These are phyloP conservation scores for Cherax destructor DNA, from an alignment of 1,140 invertebrate species.

Conservation along the genomic window DNA sequence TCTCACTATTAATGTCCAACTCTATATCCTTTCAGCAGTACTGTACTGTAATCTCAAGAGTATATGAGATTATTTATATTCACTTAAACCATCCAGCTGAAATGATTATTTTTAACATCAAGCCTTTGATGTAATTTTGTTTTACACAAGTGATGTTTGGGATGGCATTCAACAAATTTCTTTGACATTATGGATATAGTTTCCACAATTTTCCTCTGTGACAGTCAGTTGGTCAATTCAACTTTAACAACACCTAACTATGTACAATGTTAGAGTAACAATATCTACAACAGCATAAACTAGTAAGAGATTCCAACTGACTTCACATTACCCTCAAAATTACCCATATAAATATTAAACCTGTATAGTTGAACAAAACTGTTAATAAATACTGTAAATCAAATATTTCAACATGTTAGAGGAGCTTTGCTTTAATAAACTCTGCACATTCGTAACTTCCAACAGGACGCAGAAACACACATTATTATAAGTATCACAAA, in stretches of 20 bases:
- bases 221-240: conserved; percentile 13
- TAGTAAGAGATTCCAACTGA: conserved; percentile 29
- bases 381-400: conserved; percentile 9
- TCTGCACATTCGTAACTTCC: background rate
- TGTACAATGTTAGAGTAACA: conserved; percentile 37
- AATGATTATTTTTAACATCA: too few relatives aligned
- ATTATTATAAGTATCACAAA: background rate
- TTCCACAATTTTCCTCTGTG: background rate
- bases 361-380: background rate
- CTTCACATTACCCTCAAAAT: conserved; percentile 10
- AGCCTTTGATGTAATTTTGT: too few relatives aligned
- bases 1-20: too few relatives aligned
- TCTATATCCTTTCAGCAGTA: too few relatives aligned
- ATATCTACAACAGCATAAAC: conserved; percentile 36
- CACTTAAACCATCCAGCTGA: too few relatives aligned
- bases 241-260: conserved; percentile 7
- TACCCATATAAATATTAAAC: conserved; percentile 30
- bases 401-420: background rate
- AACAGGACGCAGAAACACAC: background rate
- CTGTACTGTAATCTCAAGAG: too few relatives aligned
- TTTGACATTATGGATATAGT: too few relatives aligned
- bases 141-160: too few relatives aligned
- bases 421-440: background rate
- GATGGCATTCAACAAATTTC: too few relatives aligned
- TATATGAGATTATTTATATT: too few relatives aligned